A percentile compares a stretch with the other conserved stretches of the same genome.
phyloP scores from a whole-genome alignment of 1,140 invertebrate genomes.

The Cherax destructor region DNA sequence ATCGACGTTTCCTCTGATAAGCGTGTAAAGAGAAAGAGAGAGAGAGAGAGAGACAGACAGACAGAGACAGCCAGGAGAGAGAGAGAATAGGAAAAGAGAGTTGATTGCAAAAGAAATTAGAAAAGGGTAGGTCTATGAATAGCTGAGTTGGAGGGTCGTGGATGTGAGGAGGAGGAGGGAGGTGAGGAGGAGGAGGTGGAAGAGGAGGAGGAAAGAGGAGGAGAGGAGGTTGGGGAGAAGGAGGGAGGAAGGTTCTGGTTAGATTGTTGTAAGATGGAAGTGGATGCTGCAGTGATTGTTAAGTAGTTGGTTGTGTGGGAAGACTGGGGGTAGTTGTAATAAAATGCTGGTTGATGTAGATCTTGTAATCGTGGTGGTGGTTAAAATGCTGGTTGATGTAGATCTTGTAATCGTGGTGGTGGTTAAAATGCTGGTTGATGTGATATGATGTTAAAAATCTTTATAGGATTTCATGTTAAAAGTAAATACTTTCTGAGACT shows the following conservation, averaged over 20 bases:
- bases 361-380: too few relatives aligned
- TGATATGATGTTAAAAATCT: too few relatives aligned
- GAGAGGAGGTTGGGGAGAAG: not conserved
- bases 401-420: too few relatives aligned
- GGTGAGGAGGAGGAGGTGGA: not conserved
- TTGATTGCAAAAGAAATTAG: conserved; percentile 62
- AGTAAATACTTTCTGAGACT: too few relatives aligned
- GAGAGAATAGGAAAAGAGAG: not conserved
- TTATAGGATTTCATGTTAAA: too few relatives aligned
- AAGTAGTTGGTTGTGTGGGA: not conserved
- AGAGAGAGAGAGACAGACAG: not conserved
- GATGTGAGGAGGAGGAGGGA: not conserved
- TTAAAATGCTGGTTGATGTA: too few relatives aligned
- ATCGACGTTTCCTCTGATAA: conserved; percentile 58
- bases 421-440: too few relatives aligned
- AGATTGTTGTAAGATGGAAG: too few relatives aligned
- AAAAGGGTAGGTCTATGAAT: conserved; percentile 55
- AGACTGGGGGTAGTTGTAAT: too few relatives aligned
- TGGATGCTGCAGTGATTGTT: too few relatives aligned
- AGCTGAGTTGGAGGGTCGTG: not conserved
- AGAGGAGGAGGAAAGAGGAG: too few relatives aligned
- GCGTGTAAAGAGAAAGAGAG: conserved; percentile 6
- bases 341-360: too few relatives aligned
- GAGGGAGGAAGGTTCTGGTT: not conserved
- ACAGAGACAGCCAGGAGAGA: not conserved